Evolutionary conservation across 2,888 invertebrate species (phyloP).

Genomic region (Rosalia funebris): DNA sequence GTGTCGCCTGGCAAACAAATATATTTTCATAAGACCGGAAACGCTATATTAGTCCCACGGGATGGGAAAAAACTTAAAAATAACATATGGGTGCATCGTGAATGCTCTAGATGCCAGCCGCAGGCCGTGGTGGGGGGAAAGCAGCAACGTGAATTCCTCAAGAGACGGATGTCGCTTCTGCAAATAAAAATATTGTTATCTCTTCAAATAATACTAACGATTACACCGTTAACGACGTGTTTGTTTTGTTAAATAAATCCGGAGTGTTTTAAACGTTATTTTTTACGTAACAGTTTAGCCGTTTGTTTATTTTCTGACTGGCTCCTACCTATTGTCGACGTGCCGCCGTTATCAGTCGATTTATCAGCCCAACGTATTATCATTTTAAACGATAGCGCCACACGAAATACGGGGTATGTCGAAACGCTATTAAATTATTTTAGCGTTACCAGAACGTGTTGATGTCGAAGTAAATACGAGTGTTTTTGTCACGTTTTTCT

Average conservation of each 20-base stretch:
- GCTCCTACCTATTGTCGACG: background rate
- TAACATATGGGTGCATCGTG: conserved; percentile 1
- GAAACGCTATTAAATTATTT: no score
- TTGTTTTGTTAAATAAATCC: background rate
- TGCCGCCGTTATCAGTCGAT: background rate
- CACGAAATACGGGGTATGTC: no score
- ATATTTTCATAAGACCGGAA: conserved; percentile 9
- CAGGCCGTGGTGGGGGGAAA: background rate
- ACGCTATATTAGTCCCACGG: conserved; percentile 3
- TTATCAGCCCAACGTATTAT: background rate
- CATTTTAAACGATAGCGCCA: no score
- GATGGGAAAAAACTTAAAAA: conserved; percentile 9
- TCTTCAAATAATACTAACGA: no score
- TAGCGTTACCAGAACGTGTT: no score
- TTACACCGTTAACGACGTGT: background rate
- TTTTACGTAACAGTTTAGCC: no score
- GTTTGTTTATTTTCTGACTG: no score
- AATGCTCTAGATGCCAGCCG: background rate
- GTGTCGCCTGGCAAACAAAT: background rate
- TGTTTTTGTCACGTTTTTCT: no score
- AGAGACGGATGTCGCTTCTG: background rate
- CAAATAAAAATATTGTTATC: background rate
- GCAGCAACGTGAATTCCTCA: background rate
- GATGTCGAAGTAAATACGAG: no score
- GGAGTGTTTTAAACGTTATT: background rate